Conservation (phyloP, 2,888 invertebrate species). For the Perithous albicinctus region DNA sequence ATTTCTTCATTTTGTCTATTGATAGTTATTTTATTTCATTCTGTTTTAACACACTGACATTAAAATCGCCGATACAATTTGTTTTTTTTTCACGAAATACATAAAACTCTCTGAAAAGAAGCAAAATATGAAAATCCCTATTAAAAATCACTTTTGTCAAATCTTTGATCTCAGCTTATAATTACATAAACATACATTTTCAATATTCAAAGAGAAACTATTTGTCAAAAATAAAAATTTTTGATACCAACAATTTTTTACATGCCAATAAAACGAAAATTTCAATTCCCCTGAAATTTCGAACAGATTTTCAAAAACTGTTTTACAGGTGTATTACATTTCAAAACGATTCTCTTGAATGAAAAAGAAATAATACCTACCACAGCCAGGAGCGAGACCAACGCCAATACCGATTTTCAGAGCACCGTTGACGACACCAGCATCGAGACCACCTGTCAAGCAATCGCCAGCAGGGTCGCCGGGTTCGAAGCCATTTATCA, state of each 20-base stretch:
- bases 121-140: too few species aligned
- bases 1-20: too few species aligned
- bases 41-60: too few species aligned
- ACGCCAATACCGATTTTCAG: conserved; percentile 61
- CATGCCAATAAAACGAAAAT: too few species aligned
- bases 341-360: neutral
- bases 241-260: too few species aligned
- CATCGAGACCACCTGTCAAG: conserved; percentile 56
- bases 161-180: too few species aligned
- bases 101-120: too few species aligned
- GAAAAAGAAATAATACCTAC: conserved; percentile 29
- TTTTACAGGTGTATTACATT: neutral
- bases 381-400: conserved; percentile 54
- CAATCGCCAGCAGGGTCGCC: conserved; percentile 56
- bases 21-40: too few species aligned
- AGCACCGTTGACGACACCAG: conserved; percentile 55
- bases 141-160: too few species aligned
- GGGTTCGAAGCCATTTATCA: conserved; percentile 23
- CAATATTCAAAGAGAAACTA: neutral
- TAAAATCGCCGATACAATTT: too few species aligned
- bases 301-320: neutral
- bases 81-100: too few species aligned
- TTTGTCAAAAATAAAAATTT: neutral
- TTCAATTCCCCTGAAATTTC: neutral
- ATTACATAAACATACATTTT: too few species aligned